Evolutionary conservation across 2,888 invertebrate species (phyloP), one percentile per base, ranked within the genome.

Genomic region (Caenorhabditis uteleia): DNA sequence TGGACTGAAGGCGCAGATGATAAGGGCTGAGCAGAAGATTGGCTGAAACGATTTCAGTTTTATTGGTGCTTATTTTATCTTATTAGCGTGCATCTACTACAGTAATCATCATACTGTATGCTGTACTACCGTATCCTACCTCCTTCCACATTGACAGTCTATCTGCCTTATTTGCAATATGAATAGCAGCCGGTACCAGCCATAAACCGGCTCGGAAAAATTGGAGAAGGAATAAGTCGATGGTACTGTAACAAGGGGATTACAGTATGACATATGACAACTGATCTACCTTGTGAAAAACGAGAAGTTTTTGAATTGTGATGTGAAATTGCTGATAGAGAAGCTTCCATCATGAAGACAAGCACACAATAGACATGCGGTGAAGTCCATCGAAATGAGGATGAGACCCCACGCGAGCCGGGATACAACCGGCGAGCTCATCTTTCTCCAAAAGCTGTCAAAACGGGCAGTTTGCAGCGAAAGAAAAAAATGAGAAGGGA

Each of bases 171-270:
- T 62, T 65, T 38, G 56, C 36, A 33, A 55, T 16, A 27, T 67
- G 59, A 34, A 71, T 46, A 23, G 31, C 73, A 45, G 54, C 56
- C 2, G 57, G 74, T 12, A 70, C 62, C 42, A 74, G 48, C 59
- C 74, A 70, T 44, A 80, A 44, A 16, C 55, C 49, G 18, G 58
- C 49, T n/a, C 80, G 70, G n/a, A 74, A 38, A 14, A 76, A 29
- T 38, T 76, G 61, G 8, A 80, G 56, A 10, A 77, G 43, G 47
- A 77, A 64, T n/a, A 80, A 56, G 47, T 80, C 80, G 50, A 78
- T 64, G n/a, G 77, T 78, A 39, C 71, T 71, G 55, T 21, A 49
- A 39, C 18, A 20, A 39, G 14, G 7, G 39, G 8, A 20, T 18
- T 14, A 39, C 7, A 39, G 20, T 14, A 21, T 20, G 20, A 39